Base-by-base conservation (phyloP, 2,888 invertebrate species). In the Zhuqinia jingwanae region DNA sequence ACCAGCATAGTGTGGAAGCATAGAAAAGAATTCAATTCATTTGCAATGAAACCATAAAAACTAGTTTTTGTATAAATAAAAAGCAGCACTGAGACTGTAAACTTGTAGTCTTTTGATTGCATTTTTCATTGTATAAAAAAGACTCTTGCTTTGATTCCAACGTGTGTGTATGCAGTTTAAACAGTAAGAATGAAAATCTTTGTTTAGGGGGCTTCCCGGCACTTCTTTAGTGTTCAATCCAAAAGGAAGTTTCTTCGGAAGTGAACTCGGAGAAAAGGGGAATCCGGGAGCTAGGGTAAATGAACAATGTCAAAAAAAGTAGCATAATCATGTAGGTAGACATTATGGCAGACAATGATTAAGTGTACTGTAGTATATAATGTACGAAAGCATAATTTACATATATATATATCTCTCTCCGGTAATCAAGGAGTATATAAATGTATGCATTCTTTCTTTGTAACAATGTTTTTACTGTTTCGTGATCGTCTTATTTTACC, bases 191-290 rank as follows among this genome's bases (percentile, higher is more conserved):
- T 22, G 58, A 58, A 58, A n/a, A 20, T 50, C n/a, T 50, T 50
- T 50, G 11, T 36, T 10, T 42, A 85, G 85, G 60, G 87, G 87
- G 27, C 75, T 80, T 30, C 87, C 85, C 45, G 85, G 85, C 27
- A 78, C 56, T 22, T 58, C 78, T 15, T 56, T 85, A 2, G 65
- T 83, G 1, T 65, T 83, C 76, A 83, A 83, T 76, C 50, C 47
- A 20, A 83, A 83, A 83, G 83, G 83, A 83, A 83, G 83, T 56
- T 83, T 65, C 53, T 53, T 83, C 83, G 83, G 83, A 83, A 83
- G 78, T 42, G 53, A 65, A 25, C 60, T 25, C 2, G 82, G 86
- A 63, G 83, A 82, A 50, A 83, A 83, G 60, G 89, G 89, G 85
- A 58, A n/a, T 22, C 15, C 22, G 8, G 89, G 89, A 68, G 50